phyloP scores from a whole-genome alignment of 2,113 vertebrate species.

The Oncorhynchus gorbuscha region DNA sequence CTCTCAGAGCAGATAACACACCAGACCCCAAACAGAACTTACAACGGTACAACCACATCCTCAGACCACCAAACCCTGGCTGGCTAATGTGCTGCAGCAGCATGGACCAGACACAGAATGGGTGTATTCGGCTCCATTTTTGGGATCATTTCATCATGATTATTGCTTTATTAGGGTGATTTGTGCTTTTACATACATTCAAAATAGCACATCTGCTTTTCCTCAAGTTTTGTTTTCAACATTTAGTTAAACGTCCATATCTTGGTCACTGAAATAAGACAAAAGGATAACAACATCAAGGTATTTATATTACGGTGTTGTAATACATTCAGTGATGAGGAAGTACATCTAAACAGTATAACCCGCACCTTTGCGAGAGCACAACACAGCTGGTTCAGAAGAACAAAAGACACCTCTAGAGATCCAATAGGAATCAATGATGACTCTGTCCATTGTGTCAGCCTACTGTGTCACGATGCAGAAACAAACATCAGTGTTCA shows the following conservation, averaged over 20 bases:
- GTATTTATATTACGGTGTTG: background rate
- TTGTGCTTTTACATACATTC: background rate
- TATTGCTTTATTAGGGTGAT: background rate
- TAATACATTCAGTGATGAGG: background rate
- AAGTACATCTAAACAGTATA: background rate
- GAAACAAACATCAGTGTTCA: background rate
- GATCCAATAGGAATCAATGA: background rate
- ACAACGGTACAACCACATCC: background rate
- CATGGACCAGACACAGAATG: background rate
- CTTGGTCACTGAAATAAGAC: background rate
- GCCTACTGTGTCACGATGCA: background rate
- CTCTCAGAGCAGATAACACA: constrained; percentile 63
- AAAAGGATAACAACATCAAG: background rate
- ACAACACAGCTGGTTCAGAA: background rate
- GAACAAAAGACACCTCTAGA: background rate
- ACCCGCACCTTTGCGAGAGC: too few relatives aligned
- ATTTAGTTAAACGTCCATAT: background rate
- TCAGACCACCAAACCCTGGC: background rate
- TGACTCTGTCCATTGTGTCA: background rate
- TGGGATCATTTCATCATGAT: background rate
- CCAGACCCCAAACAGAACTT: constrained; percentile 48
- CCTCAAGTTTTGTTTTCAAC: too few relatives aligned
- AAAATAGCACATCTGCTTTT: background rate
- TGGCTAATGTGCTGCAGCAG: constrained; percentile 31
- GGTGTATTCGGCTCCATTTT: too few relatives aligned